Evolutionary conservation across 2,888 invertebrate species (phyloP), one percentile per base, ranked within the genome.

Genomic region (Brachyopa scutellaris): DNA sequence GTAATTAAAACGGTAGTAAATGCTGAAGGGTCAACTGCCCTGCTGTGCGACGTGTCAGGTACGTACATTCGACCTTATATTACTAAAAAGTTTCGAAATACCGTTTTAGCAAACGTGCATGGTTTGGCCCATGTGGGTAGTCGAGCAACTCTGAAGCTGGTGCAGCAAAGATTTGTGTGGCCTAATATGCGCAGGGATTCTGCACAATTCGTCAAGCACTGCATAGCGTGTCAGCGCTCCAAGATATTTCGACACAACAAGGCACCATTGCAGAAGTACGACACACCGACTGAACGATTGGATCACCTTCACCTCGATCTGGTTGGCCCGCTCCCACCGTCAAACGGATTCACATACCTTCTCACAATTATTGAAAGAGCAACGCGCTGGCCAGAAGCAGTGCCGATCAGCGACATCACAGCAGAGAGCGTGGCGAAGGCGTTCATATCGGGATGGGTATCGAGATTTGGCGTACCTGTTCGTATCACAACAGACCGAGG

Each of bases 401-500:
- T 59, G 6, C 17, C 42, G 42, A 45, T 31, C 8, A 45, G 3
- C 21, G 29, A 45, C 19, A 45, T 61, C 15, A 42, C 45, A 1
- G 21, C 45, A 23, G 69, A 57, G 15, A 57, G 42, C 36, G 33
- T 49, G 36, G 55, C 47, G 1, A 70, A 70, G 15, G 38, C 59
- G 2, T 70, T 59, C 2, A n/a, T 70, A 21, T 11, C 38, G 9
- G 59, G 59, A 15, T 47, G 57, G 57, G 23, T 59, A 59, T 47
- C 23, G 21, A 47, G 42, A n/a, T 85, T 67, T 61, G 79, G 82
- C 7, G 61, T 84, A 4, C 85, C 85, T 21, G 15, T 23, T 6
- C 47, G 31, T 6, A 80, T 84, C 1, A 82, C 84, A 2, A 66
- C 84, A 0, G 80, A 85, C 11, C 51, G 66, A 13, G 84, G 82